Percentiles rank a stretch among this genome's conserved stretches.
These are phyloP conservation scores for Protonemura montana DNA, from an alignment of 2,888 invertebrate species.

Conservation along the genomic window DNA sequence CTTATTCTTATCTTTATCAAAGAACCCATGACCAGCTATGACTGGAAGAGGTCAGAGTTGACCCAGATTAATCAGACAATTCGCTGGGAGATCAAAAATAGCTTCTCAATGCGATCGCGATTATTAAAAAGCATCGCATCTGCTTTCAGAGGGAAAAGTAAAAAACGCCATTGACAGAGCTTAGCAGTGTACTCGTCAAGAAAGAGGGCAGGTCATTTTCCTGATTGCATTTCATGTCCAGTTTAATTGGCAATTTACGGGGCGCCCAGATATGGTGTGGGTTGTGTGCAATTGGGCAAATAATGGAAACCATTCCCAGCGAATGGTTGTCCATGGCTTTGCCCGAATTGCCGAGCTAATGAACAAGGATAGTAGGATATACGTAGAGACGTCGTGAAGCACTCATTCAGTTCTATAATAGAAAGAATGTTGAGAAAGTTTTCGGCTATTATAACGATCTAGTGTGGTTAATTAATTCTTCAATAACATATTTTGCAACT, in stretches of 20 bases:
- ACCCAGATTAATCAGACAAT: neutral
- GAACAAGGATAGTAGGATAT: neutral
- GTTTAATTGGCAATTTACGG: neutral
- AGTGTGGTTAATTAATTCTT: constrained; percentile 23
- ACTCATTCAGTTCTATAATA: neutral
- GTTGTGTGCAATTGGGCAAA: neutral
- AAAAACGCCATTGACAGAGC: neutral
- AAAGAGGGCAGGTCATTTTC: neutral
- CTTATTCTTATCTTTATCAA: neutral
- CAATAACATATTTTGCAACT: neutral
- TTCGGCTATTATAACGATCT: constrained; percentile 14
- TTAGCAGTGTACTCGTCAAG: neutral
- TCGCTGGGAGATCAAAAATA: neutral
- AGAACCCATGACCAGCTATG: neutral
- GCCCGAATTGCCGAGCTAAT: neutral
- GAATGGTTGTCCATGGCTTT: neutral
- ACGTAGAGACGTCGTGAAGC: neutral
- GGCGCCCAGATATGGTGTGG: neutral
- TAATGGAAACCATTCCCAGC: neutral
- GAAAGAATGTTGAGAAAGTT: constrained; percentile 31
- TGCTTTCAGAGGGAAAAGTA: no score
- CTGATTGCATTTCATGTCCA: neutral
- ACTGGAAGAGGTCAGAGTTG: neutral
- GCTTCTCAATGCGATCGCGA: neutral
- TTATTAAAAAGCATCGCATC: neutral